phyloP scores from a whole-genome alignment of 2,113 vertebrate genomes.

The Stictonetta naevosa region DNA sequence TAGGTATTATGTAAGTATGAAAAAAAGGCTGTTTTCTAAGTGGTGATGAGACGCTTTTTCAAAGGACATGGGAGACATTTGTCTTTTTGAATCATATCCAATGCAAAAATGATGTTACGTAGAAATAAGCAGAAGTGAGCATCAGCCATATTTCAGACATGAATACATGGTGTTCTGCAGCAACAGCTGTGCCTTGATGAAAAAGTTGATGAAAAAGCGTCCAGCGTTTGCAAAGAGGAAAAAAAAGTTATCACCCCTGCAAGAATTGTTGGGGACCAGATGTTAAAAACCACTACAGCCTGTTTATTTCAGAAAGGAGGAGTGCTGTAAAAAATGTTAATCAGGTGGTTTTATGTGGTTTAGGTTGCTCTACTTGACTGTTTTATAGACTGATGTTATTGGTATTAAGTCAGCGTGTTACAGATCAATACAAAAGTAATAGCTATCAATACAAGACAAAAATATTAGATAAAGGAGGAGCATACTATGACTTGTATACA shows the following conservation, averaged over 20 bases:
- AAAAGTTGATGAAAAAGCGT: background rate
- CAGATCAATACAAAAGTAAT: background rate
- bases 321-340: conserved; percentile 61
- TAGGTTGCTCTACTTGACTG: background rate
- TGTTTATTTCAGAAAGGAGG: conserved; percentile 54
- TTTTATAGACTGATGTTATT: conserved; percentile 21
- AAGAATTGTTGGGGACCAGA: conserved; percentile 59
- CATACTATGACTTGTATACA: background rate
- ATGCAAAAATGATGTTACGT: conserved; percentile 25
- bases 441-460: background rate
- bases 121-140: conserved; percentile 44
- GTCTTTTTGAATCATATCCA: conserved; percentile 50
- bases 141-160: background rate
- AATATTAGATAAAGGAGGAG: background rate
- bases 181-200: conserved; percentile 54
- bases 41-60: background rate
- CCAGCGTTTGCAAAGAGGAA: background rate
- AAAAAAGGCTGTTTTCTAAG: background rate
- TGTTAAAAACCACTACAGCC: conserved; percentile 49
- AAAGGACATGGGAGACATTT: conserved; percentile 43
- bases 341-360: conserved; percentile 25
- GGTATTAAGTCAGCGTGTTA: background rate
- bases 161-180: background rate
- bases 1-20: background rate
- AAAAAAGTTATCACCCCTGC: conserved; percentile 22